A percentile compares a stretch with the other conserved stretches of the same genome.
These are phyloP conservation scores for Leptosomus discolor DNA, from an alignment of 2,113 vertebrate genomes.

Conservation along the genomic window DNA sequence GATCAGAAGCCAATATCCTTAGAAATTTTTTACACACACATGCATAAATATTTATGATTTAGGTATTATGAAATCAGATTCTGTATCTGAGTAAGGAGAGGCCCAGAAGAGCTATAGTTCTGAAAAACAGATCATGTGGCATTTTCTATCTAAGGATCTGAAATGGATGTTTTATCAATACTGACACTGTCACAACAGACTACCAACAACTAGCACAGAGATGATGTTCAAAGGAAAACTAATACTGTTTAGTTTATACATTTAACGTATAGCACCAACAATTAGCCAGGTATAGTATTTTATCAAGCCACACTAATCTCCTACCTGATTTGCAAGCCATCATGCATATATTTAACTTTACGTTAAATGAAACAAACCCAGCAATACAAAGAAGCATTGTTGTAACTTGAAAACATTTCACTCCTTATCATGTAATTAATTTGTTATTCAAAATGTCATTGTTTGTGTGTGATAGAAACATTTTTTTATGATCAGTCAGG, in stretches of 20 bases:
- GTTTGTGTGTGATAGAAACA: not conserved
- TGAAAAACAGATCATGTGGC: not conserved
- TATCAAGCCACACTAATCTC: not conserved
- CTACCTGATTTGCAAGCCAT: not conserved
- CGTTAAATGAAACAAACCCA: conserved; percentile 7
- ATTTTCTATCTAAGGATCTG: not conserved
- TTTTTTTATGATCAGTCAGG: conserved; percentile 28
- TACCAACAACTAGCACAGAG: not conserved
- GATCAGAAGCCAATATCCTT: not conserved
- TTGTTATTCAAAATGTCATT: conserved; percentile 34
- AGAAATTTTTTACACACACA: not conserved
- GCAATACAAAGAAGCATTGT: not conserved
- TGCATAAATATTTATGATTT: not conserved
- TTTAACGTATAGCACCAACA: not conserved
- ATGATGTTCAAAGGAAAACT: not conserved
- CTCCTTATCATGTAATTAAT: conserved; percentile 20
- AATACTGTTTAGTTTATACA: not conserved
- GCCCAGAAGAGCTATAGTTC: not conserved
- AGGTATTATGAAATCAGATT: not conserved
- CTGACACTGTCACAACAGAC: not conserved
- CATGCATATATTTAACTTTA: not conserved
- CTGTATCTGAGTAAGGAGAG: not conserved
- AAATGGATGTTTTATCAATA: not conserved
- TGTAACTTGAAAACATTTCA: not conserved
- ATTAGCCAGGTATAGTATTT: not conserved